Conservation (phyloP, 2,113 vertebrate genomes). For the Eulacestoma nigropectus region DNA sequence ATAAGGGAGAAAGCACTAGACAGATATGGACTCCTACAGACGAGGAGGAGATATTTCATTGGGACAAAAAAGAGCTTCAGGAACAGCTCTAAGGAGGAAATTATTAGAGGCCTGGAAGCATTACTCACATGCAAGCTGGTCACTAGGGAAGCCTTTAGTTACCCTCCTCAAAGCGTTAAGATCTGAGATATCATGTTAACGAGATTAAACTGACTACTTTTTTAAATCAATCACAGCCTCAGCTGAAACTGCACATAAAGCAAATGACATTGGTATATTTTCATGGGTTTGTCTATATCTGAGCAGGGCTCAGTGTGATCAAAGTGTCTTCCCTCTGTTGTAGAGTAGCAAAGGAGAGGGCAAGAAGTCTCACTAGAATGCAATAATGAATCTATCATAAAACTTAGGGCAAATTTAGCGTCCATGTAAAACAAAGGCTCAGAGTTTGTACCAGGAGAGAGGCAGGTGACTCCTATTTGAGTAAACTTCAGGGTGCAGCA, state of each 20-base stretch:
- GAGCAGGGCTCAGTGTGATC: neutral
- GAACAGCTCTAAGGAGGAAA: neutral
- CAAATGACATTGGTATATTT: neutral
- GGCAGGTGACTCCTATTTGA: neutral
- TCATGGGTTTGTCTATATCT: neutral
- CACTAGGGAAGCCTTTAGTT: neutral
- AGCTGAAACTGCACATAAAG: neutral
- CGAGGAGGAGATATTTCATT: neutral
- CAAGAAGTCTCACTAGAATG: neutral
- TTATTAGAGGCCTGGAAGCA: neutral
- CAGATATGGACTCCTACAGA: neutral
- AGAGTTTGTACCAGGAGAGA: neutral
- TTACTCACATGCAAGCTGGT: neutral
- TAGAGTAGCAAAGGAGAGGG: neutral
- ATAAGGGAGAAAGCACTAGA: neutral
- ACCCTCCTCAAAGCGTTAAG: constrained; percentile 4
- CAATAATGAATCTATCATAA: neutral
- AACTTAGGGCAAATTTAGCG: neutral
- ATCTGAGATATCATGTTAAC: constrained; percentile 20
- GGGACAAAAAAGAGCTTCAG: neutral
- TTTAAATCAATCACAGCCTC: neutral
- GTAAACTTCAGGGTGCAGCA: neutral
- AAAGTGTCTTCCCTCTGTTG: neutral
- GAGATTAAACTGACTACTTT: neutral
- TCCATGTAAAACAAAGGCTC: neutral